Percentiles rank a stretch among this genome's conserved stretches.
phyloP scores from a whole-genome alignment of 2,113 vertebrate genomes.

The Podarcis muralis region DNA sequence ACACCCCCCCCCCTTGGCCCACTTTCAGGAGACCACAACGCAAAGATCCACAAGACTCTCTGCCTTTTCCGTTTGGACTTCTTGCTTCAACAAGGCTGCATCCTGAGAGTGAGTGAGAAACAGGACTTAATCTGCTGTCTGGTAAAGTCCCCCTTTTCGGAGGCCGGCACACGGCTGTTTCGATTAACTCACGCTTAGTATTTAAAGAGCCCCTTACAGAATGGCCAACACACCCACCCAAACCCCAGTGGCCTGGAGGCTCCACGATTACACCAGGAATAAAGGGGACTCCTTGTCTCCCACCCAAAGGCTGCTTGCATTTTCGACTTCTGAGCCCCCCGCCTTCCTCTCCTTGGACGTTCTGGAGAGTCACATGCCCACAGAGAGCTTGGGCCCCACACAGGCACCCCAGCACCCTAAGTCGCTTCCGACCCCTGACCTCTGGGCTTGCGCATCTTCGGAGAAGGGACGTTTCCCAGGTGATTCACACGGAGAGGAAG shows the following conservation, averaged over 20 bases:
- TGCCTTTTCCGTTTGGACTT: neutral
- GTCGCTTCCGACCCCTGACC: neutral
- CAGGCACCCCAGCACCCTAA: neutral
- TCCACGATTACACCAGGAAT: slow-evolving; percentile 46
- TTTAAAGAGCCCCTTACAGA: slow-evolving; percentile 68
- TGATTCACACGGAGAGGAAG: neutral
- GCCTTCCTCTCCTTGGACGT: too few relatives aligned
- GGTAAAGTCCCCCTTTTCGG: slow-evolving; percentile 48
- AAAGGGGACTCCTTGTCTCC: neutral
- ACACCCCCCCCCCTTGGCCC: neutral
- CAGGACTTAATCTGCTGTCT: slow-evolving; percentile 29
- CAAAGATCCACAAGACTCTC: neutral
- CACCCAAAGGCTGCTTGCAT: neutral
- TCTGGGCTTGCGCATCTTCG: neutral
- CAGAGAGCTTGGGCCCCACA: too few relatives aligned
- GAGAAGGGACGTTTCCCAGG: neutral
- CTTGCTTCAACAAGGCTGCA: slow-evolving; percentile 2
- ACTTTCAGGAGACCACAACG: neutral
- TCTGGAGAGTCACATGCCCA: too few relatives aligned
- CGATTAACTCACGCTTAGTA: slow-evolving; percentile 65
- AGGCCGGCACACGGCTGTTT: slow-evolving; percentile 59
- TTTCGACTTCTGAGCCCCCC: neutral
- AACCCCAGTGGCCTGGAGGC: slow-evolving; percentile 34
- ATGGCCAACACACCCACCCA: slow-evolving; percentile 31
- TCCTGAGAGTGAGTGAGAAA: slow-evolving; percentile 25